Evolutionary conservation across 2,113 vertebrate genomes (phyloP).

Genomic region (Dasypus novemcinctus): DNA sequence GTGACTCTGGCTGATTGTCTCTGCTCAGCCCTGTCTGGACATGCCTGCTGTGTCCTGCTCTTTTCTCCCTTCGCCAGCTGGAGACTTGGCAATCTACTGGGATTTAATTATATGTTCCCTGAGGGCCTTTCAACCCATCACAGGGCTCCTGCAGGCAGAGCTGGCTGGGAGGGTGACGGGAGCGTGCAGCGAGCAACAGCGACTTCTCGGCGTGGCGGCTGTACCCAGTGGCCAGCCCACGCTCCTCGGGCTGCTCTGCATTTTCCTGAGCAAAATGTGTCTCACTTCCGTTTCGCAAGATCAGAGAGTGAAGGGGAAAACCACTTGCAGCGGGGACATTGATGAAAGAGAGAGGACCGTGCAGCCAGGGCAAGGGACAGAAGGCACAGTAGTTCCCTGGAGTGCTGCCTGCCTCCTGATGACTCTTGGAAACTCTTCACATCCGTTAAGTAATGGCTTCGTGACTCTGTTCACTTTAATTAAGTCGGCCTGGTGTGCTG

Average conservation of each 20-base stretch:
- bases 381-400: background rate
- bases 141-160: slow-evolving; percentile 64
- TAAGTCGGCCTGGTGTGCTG: slow-evolving; percentile 36
- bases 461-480: slow-evolving; percentile 33
- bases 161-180: slow-evolving; percentile 62
- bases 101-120: slow-evolving; percentile 78
- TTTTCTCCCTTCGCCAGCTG: slow-evolving; percentile 32
- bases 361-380: background rate
- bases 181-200: slow-evolving; percentile 14
- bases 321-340: slow-evolving; percentile 30
- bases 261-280: slow-evolving; percentile 68
- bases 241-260: slow-evolving; percentile 51
- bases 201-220: slow-evolving; percentile 35
- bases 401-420: background rate
- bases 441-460: slow-evolving; percentile 17
- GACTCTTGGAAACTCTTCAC: slow-evolving; percentile 9
- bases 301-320: slow-evolving; percentile 37
- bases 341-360: background rate
- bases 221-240: slow-evolving; percentile 50
- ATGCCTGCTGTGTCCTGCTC: slow-evolving; percentile 63
- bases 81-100: slow-evolving; percentile 73
- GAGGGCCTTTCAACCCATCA: slow-evolving; percentile 75
- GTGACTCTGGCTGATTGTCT: background rate
- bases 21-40: slow-evolving; percentile 66
- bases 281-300: slow-evolving; percentile 65